These are phyloP conservation scores for Pedetes capensis DNA, from an alignment of 2,113 vertebrate genomes.

Conservation along the genomic window DNA sequence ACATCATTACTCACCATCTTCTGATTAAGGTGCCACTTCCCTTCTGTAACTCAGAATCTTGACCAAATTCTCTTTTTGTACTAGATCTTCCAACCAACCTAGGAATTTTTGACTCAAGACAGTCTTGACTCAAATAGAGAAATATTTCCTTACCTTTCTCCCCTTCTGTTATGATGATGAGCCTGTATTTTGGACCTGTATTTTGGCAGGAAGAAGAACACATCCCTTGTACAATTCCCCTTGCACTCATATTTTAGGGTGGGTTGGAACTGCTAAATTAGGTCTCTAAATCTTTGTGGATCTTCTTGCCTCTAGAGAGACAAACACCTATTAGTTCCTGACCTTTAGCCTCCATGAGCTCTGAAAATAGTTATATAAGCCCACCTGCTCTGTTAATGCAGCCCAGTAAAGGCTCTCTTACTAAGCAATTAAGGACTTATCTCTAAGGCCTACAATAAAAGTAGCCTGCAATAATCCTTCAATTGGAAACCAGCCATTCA, in stretches of 20 bases:
- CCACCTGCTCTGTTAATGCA: background rate
- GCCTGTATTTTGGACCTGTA: background rate
- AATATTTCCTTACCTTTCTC: background rate
- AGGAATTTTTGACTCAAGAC: background rate
- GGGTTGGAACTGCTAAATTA: background rate
- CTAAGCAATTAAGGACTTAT: background rate
- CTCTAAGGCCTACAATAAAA: background rate
- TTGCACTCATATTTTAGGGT: background rate
- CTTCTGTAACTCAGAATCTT: background rate
- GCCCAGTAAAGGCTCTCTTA: background rate
- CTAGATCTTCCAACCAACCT: background rate
- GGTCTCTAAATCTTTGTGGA: background rate
- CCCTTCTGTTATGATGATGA: background rate
- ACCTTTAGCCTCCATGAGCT: background rate
- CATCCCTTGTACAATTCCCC: background rate
- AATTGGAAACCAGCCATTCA: background rate
- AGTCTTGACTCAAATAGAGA: background rate
- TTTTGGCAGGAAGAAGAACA: background rate
- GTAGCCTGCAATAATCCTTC: background rate
- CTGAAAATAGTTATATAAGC: background rate
- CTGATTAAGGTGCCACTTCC: background rate
- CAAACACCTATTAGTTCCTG: background rate
- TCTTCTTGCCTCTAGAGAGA: background rate
- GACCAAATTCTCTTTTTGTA: background rate
- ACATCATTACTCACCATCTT: background rate